These are phyloP conservation scores for Lindbergichthys nudifrons DNA, from an alignment of 2,797 vertebrate species.

Conservation along the genomic window DNA sequence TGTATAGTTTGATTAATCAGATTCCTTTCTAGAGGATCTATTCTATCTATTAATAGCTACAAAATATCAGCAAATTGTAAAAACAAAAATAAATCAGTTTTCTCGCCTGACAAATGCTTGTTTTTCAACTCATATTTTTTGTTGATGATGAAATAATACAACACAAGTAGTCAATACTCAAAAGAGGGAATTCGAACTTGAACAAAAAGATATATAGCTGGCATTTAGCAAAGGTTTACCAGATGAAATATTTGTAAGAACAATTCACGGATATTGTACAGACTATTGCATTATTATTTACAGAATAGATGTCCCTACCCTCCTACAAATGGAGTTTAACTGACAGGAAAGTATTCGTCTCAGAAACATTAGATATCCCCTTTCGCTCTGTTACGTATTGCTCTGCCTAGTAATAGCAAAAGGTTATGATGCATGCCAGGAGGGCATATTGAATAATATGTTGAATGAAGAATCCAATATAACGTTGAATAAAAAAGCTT, in stretches of 20 bases:
- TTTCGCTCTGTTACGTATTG: not conserved
- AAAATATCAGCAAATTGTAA: too few species aligned
- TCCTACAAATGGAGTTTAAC: not conserved
- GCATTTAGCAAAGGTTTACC: too few species aligned
- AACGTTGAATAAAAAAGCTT: conserved; percentile 8
- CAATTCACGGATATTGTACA: too few species aligned
- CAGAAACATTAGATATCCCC: not conserved
- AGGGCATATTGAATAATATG: conserved; percentile 40
- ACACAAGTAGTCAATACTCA: not conserved
- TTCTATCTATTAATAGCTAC: not conserved
- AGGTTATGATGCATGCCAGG: conserved; percentile 12
- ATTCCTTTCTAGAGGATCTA: not conserved
- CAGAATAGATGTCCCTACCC: not conserved
- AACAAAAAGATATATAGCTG: too few species aligned
- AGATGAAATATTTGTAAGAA: too few species aligned
- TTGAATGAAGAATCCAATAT: conserved; percentile 43
- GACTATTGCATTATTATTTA: not conserved
- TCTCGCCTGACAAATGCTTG: not conserved
- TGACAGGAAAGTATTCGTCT: conserved; percentile 2
- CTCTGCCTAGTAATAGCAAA: conserved; percentile 6
- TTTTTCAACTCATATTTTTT: not conserved
- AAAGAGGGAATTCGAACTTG: not conserved
- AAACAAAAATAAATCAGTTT: not conserved
- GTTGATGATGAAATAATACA: not conserved
- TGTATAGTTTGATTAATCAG: not conserved